Conservation (phyloP, 2,888 invertebrate genomes). For the Phlogophora meticulosa region DNA sequence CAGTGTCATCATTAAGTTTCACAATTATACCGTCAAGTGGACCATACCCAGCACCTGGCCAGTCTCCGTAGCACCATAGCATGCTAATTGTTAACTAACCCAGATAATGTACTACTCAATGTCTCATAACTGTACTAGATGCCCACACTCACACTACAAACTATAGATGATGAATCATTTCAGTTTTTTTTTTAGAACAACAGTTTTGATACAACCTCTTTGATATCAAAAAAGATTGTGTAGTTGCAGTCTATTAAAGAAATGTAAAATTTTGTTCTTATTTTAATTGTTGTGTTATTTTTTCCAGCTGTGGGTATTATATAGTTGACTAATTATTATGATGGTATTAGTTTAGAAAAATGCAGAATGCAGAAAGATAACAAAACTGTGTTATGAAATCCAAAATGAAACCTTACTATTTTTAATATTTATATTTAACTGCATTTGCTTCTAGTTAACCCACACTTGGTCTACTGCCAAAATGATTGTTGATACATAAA, state of each 20-base stretch:
- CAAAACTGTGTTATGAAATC: too few species aligned
- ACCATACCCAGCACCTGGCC: slow-evolving; percentile 36
- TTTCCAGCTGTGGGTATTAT: background rate
- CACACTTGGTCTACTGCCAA: slow-evolving; percentile 45
- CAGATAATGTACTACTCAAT: slow-evolving; percentile 55
- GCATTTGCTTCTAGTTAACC: slow-evolving; percentile 20
- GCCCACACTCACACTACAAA: slow-evolving; percentile 32
- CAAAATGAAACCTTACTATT: background rate
- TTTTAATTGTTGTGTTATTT: background rate
- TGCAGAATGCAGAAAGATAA: too few species aligned
- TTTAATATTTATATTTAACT: slow-evolving; percentile 18
- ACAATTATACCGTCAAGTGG: slow-evolving; percentile 34
- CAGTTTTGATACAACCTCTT: slow-evolving; percentile 10
- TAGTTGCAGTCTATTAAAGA: background rate
- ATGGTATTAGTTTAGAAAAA: background rate
- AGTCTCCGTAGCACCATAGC: slow-evolving; percentile 35
- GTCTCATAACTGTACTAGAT: slow-evolving; percentile 57
- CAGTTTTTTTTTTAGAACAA: slow-evolving; percentile 1
- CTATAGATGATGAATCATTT: slow-evolving; percentile 40
- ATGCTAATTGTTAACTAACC: slow-evolving; percentile 75
- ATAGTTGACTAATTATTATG: background rate
- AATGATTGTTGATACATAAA: slow-evolving; percentile 10
- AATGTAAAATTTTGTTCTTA: background rate
- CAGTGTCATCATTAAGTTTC: slow-evolving; percentile 6
- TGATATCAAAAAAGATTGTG: background rate